Base-by-base conservation (phyloP, 37 sponge, comb jelly and placozoan species). In the Aphrocallistes beatrix region DNA sequence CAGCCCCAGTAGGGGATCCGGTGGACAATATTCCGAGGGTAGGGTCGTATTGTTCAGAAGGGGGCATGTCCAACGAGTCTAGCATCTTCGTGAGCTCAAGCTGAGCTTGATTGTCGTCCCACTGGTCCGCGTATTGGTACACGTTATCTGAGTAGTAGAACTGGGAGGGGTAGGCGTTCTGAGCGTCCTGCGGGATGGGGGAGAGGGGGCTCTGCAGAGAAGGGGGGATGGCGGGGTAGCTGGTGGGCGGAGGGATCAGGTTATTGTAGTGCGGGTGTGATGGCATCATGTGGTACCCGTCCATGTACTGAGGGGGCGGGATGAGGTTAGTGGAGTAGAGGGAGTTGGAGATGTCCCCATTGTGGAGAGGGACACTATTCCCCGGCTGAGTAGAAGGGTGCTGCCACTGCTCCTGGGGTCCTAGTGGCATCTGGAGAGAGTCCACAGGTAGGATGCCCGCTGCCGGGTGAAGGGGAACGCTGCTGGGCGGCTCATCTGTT, bases 21-120 rank as follows among this genome's bases (percentile, higher is more conserved):
- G 75, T 19, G 6, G 75, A 6, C n/a, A 60, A 13, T 19, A 60
- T 60, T 19, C 75, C 75, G 6, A 60, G 75, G 6, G 21, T 13
- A 19, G 75, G 75, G 75, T 60, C 75, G 75, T 19, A 60, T 13
- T 60, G 75, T 3, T 60, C 21, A 60, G 75, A 25, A 13, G 49
- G 49, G 17, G 49, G 49, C 49, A 47, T 47, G 75, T 60, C 21
- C 3, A 60, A 25, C 21, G 75, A 21, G n/a, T 60, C 75, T 60
- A 60, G 75, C 75, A 60, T 60, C 3, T 60, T 60, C 25, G 75
- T 60, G 75, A 60, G 75, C 17, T 60, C 75, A 19, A 60, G 75
- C 32, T 60, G 32, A n/a, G n/a, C n/a, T n/a, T n/a, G n/a, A n/a
- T n/a, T n/a, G n/a, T n/a, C n/a, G 8, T 60, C 75, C 75, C 75